Percentiles rank a stretch among this genome's conserved stretches.
Evolutionary conservation across 2,888 invertebrate genomes (phyloP).

Genomic region (Theretra japonica): DNA sequence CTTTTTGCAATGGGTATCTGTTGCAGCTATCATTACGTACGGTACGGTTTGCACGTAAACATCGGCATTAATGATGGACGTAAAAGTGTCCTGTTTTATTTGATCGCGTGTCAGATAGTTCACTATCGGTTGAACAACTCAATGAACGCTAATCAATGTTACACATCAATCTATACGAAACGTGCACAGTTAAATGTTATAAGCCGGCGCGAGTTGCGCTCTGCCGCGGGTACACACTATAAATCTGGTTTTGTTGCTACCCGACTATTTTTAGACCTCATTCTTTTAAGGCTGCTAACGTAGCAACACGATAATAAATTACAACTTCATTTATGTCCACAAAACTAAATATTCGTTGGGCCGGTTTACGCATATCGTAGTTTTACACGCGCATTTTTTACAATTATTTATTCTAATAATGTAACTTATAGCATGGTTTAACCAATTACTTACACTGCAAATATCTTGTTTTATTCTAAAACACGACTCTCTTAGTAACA

Average conservation of each 20-base stretch:
- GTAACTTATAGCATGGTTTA: too few relatives aligned
- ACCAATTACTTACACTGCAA: too few relatives aligned
- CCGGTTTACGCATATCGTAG: background rate
- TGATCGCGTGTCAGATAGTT: conserved; percentile 35
- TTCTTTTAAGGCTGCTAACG: conserved; percentile 51
- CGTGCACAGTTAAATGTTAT: conserved; percentile 34
- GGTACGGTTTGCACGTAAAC: background rate
- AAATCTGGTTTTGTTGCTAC: conserved; percentile 66
- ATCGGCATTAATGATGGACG: background rate
- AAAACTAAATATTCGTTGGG: conserved; percentile 27
- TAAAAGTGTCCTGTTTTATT: conserved; percentile 19
- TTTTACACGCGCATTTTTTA: background rate
- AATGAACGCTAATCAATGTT: conserved; percentile 44
- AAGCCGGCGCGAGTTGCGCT: conserved; percentile 46
- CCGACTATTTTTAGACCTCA: conserved; percentile 61
- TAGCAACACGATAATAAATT: conserved; percentile 51
- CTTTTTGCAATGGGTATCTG: background rate
- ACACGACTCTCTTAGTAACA: too few relatives aligned
- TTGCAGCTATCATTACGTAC: background rate
- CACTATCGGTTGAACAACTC: conserved; percentile 35
- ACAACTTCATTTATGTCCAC: conserved; percentile 40
- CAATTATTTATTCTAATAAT: background rate
- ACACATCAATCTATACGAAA: conserved; percentile 36
- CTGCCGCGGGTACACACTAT: conserved; percentile 51
- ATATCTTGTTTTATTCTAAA: too few relatives aligned